Evolutionary conservation across 2,113 vertebrate species (phyloP), one percentile per base, ranked within the genome.

Genomic region (Hemiprocne comata): DNA sequence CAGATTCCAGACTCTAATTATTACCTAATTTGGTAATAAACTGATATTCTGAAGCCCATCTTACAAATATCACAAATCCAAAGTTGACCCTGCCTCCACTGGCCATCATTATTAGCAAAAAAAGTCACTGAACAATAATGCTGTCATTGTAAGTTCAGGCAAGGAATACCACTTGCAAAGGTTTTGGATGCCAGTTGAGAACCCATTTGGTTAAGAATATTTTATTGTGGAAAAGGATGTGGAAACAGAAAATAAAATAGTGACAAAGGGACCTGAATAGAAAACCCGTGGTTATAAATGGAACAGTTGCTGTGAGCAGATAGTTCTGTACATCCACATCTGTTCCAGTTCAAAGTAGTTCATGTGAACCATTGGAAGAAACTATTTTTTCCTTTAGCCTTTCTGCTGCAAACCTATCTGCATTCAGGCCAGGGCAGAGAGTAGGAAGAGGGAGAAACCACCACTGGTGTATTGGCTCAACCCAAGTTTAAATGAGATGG

Each of bases 341-440:
- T 97, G 95, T 31, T 96, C 94, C 92, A 96, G 95, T 97, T 97
- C 96, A 97, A 88, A 97, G 95, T 55, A 97, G 96, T 97, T 96
- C 96, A 97, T 97, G 96, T 95, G 97, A 97, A 97, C 95, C 79
- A 95, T 72, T 72, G 87, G 40, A 81, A 92, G 74, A 60, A 92
- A 89, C 93, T 91, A 91, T 94, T 96, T 95, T 91, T 95, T 67
- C 66, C 66, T 94, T 85, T 51, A 40, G 71, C 33, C 87, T 54
- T 51, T 42, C 69, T 74, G 58, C 83, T 94, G 64, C 76, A 90
- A 95, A 94, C 70, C 77, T 85, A 76, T 91, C 89, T 73, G 23
- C 10, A 51, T 54, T 29, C 31, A 48, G 64, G 54, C 19, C 61
- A 64, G 60, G 36, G n/a, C 46, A 57, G 40, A 48, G 80, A 44